Base-by-base conservation (phyloP, 2,888 invertebrate genomes). In the Drosophila tanythrix region DNA sequence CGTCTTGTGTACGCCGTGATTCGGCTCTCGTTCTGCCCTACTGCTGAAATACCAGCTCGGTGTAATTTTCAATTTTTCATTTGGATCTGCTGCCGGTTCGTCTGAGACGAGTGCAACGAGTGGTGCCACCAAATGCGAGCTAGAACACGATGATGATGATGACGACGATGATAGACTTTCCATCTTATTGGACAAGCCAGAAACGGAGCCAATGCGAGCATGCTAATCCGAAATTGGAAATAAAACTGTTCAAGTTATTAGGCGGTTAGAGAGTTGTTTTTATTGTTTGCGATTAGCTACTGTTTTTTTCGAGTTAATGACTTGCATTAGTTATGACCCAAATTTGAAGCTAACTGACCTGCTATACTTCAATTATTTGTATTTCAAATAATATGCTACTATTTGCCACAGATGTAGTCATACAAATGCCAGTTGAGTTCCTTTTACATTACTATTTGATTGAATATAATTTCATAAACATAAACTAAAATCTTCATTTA, bases 11-110 rank as follows among this genome's bases (percentile, higher is more conserved):
- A 38, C 38, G 55, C 52, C 38, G 56, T 59, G 60, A 64, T 57
- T 72, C 40, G 38, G 3, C 59, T 46, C 62, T 55, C 38, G 18
- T 29, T 50, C 29, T 51, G 29, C 51, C 27, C 29, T 29, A 35
- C 38, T 43, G 57, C 46, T 61, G 57, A 68, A 61, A 68, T 59
- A 38, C 61, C 68, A 68, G 59, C 63, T 56, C 62, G 59, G 70
- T 67, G 71, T 76, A 84, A 87, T 87, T 84, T 82, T 87, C 81
- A 82, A 84, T 84, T 87, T 83, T 46, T 15, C 81, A 70, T 79
- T 86, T 76, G 60, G 70, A 79, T 68, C 70, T 76, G 66, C 50
- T 72, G 71, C 65, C 68, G 74, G 46, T 66, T 51, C 46, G 60
- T 68, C 62, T 56, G 74, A 61, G 67, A 60, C 46, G 56, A 57